A percentile compares a stretch with the other conserved stretches of the same genome.
These are phyloP conservation scores for Diadophis punctatus DNA, from an alignment of 2,113 vertebrate species.

Conservation along the genomic window DNA sequence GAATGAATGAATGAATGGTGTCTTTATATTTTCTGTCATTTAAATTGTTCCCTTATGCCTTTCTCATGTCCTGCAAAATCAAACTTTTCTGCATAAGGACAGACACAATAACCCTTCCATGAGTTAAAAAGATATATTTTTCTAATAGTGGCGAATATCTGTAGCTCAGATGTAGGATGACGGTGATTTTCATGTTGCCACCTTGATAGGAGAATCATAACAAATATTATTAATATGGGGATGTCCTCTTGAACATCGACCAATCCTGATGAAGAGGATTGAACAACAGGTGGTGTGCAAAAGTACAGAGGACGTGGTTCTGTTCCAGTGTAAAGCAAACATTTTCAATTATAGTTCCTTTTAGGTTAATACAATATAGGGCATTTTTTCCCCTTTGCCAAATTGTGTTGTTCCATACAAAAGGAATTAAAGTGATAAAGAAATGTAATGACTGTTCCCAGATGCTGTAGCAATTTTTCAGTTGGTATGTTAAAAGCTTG, in stretches of 20 bases:
- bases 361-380: slow-evolving; percentile 57
- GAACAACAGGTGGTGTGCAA: slow-evolving; percentile 36
- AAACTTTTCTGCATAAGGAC: background rate
- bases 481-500: slow-evolving; percentile 30
- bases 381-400: slow-evolving; percentile 58
- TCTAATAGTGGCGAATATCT: no score
- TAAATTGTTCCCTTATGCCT: background rate
- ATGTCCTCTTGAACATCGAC: background rate
- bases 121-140: background rate
- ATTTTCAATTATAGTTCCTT: slow-evolving; percentile 56
- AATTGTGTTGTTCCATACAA: slow-evolving; percentile 47
- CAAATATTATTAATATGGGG: background rate
- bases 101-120: background rate
- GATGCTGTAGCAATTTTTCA: slow-evolving; percentile 54
- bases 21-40: slow-evolving; percentile 29
- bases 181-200: background rate
- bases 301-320: slow-evolving; percentile 43
- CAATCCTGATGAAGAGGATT: background rate
- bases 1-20: background rate
- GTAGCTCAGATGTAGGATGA: no score
- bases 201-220: background rate
- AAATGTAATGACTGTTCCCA: slow-evolving; percentile 47
- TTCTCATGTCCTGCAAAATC: background rate
- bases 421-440: slow-evolving; percentile 64
- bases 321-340: slow-evolving; percentile 48